These are phyloP conservation scores for Diachrysia chrysitis DNA, from an alignment of 2,888 invertebrate species.

Conservation along the genomic window DNA sequence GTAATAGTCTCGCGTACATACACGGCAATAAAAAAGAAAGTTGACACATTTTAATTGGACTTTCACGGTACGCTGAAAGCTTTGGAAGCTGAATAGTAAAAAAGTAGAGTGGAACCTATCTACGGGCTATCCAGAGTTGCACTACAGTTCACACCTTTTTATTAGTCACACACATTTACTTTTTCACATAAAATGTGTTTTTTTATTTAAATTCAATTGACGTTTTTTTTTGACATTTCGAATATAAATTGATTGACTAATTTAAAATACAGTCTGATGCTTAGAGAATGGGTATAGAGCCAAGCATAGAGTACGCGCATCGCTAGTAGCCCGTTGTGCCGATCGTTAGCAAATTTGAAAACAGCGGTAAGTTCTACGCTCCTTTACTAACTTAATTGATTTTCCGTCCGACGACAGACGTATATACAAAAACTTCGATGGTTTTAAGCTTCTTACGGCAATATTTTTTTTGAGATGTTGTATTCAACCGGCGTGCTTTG, in stretches of 20 bases:
- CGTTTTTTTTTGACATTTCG: background rate
- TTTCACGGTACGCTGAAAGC: conserved; percentile 21
- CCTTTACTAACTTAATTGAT: too few species aligned
- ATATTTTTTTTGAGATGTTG: too few species aligned
- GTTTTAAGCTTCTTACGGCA: too few species aligned
- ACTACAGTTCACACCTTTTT: background rate
- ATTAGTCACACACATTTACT: background rate
- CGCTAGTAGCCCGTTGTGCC: too few species aligned
- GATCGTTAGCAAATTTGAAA: too few species aligned
- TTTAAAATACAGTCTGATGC: too few species aligned
- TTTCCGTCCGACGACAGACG: too few species aligned
- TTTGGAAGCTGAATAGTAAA: conserved; percentile 17
- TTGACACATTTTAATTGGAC: conserved; percentile 43
- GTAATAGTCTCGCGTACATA: background rate
- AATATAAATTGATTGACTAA: background rate
- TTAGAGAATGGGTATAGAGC: too few species aligned
- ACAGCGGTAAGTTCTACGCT: too few species aligned
- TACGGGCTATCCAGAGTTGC: background rate
- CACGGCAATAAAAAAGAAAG: conserved; percentile 10
- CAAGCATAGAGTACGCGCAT: too few species aligned
- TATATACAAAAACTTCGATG: too few species aligned
- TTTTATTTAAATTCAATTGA: background rate
- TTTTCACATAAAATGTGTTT: background rate
- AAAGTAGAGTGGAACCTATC: conserved; percentile 19
- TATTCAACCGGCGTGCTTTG: too few species aligned